Percentiles rank a stretch among this genome's conserved stretches.
These are phyloP conservation scores for Pelobates cultripes DNA, from an alignment of 2,797 vertebrate species.

Conservation along the genomic window DNA sequence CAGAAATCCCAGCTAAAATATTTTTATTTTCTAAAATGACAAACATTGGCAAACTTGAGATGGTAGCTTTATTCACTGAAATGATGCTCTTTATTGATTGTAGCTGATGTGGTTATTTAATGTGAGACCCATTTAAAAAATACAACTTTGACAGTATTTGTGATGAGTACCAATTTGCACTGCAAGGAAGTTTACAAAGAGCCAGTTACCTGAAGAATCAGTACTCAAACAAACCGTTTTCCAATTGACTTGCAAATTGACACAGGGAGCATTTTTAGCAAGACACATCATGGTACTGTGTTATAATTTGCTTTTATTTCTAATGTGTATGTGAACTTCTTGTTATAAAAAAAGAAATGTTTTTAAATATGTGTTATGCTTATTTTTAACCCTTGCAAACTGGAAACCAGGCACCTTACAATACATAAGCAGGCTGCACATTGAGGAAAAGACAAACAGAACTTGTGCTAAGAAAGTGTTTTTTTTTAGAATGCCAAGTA, in stretches of 20 bases:
- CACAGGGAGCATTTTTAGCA: constrained; percentile 54
- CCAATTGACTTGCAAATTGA: constrained; percentile 68
- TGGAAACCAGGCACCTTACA: constrained; percentile 42
- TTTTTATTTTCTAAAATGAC: background rate
- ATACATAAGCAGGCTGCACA: background rate
- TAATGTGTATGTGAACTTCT: constrained; percentile 69
- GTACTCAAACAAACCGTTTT: constrained; percentile 56
- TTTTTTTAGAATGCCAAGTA: background rate
- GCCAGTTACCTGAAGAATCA: constrained; percentile 59
- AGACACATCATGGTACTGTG: constrained; percentile 58
- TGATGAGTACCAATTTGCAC: constrained; percentile 74
- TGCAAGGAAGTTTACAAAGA: constrained; percentile 82
- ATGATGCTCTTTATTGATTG: constrained; percentile 83
- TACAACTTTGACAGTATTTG: constrained; percentile 68
- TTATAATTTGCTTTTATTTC: constrained; percentile 61
- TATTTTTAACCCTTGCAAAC: constrained; percentile 67
- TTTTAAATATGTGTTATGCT: constrained; percentile 65
- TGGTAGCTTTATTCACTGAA: constrained; percentile 73
- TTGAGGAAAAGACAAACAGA: background rate
- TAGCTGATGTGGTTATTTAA: constrained; percentile 83
- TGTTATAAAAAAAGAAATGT: constrained; percentile 63
- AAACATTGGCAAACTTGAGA: constrained; percentile 63
- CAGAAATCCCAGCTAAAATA: constrained; percentile 55
- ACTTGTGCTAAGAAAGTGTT: background rate
- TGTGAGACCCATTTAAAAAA: constrained; percentile 81